Evolutionary conservation across 1,140 invertebrate species (phyloP).

Genomic region (Diorhabda carinulata): DNA sequence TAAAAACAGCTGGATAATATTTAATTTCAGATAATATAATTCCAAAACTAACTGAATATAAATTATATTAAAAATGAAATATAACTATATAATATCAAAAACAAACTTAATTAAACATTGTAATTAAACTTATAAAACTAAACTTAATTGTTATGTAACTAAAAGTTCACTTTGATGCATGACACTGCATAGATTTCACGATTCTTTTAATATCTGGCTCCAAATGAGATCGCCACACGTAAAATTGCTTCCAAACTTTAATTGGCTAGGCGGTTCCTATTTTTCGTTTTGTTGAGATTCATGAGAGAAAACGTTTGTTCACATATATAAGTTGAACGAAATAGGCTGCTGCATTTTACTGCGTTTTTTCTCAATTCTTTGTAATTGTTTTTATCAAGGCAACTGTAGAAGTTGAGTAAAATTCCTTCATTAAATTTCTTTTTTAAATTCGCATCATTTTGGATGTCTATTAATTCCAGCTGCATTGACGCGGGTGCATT

Average conservation of each 20-base stretch:
- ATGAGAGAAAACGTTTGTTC: conserved; percentile 25
- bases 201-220: conserved; percentile 31
- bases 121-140: no score
- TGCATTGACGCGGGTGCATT: conserved; percentile 26
- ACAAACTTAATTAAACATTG: no score
- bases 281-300: conserved; percentile 22
- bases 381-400: conserved; percentile 32
- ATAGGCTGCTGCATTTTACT: conserved; percentile 37
- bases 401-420: no score
- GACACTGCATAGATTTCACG: no score
- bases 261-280: conserved; percentile 20
- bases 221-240: conserved; percentile 32
- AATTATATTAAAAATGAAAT: no score
- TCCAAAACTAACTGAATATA: no score
- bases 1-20: no score
- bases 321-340: conserved; percentile 37
- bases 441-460: conserved; percentile 21
- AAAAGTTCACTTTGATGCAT: no score
- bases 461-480: conserved; percentile 23
- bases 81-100: no score
- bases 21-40: no score
- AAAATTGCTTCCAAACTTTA: conserved; percentile 30
- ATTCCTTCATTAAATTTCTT: no score
- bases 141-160: no score
- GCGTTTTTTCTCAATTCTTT: conserved; percentile 35